phyloP scores from a whole-genome alignment of 2,888 invertebrate species.

The Athripsodes cinereus region DNA sequence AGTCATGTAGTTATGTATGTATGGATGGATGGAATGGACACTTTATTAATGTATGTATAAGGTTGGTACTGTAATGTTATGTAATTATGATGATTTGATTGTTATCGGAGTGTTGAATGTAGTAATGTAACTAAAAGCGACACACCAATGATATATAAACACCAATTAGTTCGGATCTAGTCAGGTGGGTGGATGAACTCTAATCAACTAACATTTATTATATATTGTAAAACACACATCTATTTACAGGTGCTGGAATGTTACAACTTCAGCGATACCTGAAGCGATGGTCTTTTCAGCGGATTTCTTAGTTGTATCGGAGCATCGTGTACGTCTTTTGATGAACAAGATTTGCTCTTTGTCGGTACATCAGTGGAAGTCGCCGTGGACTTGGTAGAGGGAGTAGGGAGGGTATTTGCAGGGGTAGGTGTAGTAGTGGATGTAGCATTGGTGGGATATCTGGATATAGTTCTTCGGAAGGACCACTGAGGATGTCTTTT shows the following conservation, averaged over 20 bases:
- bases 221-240: not conserved
- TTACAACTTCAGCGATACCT: slow-evolving; percentile 11
- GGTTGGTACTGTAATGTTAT: no score
- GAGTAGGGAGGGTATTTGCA: not conserved
- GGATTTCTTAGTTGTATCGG: slow-evolving; percentile 15
- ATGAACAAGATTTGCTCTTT: slow-evolving; percentile 12
- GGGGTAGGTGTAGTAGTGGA: slow-evolving; percentile 8
- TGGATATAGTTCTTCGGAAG: slow-evolving; percentile 12
- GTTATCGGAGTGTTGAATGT: no score
- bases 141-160: no score
- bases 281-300: slow-evolving; percentile 10
- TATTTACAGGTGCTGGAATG: not conserved
- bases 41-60: no score
- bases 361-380: slow-evolving; percentile 8
- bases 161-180: no score
- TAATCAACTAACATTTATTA: no score
- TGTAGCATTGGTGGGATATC: slow-evolving; percentile 1
- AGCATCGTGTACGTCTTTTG: slow-evolving; percentile 13
- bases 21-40: no score
- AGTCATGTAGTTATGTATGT: no score
- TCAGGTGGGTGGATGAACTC: no score
- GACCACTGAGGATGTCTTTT: slow-evolving; percentile 16
- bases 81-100: no score
- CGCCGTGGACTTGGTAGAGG: slow-evolving; percentile 4
- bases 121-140: no score